Conservation (phyloP, 2,797 vertebrate species). For the Salmo trutta region DNA sequence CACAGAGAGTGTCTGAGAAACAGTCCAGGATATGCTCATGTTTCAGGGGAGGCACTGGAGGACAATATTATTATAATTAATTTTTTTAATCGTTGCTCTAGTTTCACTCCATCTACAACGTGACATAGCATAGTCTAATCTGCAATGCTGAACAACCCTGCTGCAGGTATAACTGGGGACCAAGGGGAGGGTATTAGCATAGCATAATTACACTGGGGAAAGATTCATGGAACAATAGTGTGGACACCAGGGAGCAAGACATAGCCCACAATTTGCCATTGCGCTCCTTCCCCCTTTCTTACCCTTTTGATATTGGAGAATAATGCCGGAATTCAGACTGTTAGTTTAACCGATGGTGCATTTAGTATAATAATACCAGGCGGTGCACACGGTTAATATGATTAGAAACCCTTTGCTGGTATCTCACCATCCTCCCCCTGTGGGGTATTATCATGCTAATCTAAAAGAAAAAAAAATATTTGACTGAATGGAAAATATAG, state of each 20-base stretch:
- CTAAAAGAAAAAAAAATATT: constrained; percentile 51
- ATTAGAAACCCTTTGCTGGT: constrained; percentile 61
- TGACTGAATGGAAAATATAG: constrained; percentile 58
- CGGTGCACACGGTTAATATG: constrained; percentile 55
- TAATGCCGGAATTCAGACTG: constrained; percentile 72
- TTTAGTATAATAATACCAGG: constrained; percentile 70
- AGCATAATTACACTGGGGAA: constrained; percentile 71
- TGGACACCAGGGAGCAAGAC: constrained; percentile 66
- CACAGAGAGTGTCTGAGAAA: background rate
- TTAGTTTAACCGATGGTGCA: constrained; percentile 74
- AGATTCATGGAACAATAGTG: constrained; percentile 53
- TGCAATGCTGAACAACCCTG: constrained; percentile 35
- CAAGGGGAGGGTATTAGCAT: constrained; percentile 64
- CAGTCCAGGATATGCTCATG: constrained; percentile 13
- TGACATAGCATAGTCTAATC: constrained; percentile 19
- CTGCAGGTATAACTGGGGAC: constrained; percentile 46
- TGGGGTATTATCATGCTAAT: constrained; percentile 77
- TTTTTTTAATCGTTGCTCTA: constrained; percentile 19
- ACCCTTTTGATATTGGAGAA: constrained; percentile 69
- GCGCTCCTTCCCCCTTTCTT: constrained; percentile 62
- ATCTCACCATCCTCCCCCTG: constrained; percentile 37
- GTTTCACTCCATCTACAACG: constrained; percentile 29
- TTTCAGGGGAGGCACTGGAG: background rate
- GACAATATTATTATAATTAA: constrained; percentile 4
- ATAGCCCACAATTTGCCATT: constrained; percentile 71